Conservation (phyloP, 2,797 vertebrate species). For the Coracias cyanogaster region DNA sequence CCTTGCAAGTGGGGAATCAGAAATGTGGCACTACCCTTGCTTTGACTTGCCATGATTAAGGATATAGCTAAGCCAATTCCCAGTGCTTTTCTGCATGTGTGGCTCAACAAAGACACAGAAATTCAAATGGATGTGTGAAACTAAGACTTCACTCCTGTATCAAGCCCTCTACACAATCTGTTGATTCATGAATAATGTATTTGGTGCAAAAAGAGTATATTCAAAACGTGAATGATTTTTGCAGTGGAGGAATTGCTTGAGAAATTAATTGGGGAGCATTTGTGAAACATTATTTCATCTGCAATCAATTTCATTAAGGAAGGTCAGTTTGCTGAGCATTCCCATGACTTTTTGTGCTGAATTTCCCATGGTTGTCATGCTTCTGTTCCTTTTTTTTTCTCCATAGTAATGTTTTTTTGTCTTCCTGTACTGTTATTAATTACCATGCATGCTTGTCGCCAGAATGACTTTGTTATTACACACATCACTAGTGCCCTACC, state of each 20-base stretch:
- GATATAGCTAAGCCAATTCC: not conserved
- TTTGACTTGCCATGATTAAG: not conserved
- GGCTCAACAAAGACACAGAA: not conserved
- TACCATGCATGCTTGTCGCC: not conserved
- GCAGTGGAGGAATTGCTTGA: slow-evolving; percentile 13
- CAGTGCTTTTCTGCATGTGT: not conserved
- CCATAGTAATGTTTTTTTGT: not conserved
- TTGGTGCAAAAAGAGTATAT: slow-evolving; percentile 36
- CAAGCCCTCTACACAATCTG: not conserved
- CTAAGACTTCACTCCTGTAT: not conserved
- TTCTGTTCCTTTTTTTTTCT: not conserved
- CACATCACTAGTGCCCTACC: not conserved
- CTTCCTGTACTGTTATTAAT: not conserved
- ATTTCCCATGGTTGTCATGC: not conserved
- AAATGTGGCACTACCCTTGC: not conserved
- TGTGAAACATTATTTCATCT: slow-evolving; percentile 29
- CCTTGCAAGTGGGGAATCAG: not conserved
- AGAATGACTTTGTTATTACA: not conserved
- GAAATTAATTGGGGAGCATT: not conserved
- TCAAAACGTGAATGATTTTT: slow-evolving; percentile 56
- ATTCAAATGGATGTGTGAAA: not conserved
- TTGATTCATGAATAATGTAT: slow-evolving; percentile 45
- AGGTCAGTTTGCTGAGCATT: not conserved
- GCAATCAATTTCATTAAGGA: not conserved
- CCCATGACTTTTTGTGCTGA: not conserved